Evolutionary conservation across 2,113 vertebrate genomes (phyloP).

Genomic region (Machaerirhynchus nigripectus): DNA sequence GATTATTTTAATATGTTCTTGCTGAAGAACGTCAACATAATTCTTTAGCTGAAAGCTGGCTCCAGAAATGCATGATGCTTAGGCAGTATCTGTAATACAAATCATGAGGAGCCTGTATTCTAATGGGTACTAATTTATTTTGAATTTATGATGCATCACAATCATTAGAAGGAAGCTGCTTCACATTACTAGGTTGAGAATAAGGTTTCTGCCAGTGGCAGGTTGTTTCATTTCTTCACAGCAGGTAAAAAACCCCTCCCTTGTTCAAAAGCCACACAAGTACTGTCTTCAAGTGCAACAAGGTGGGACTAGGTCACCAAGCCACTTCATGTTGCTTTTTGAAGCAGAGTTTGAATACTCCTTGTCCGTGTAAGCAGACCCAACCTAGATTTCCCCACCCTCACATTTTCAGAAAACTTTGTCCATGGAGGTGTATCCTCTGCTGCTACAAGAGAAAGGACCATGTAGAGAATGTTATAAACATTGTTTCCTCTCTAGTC

Average conservation of each 20-base stretch:
- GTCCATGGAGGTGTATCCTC: neutral
- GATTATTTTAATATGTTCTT: slow-evolving; percentile 51
- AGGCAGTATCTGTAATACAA: slow-evolving; percentile 37
- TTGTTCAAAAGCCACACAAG: neutral
- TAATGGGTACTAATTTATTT: slow-evolving; percentile 65
- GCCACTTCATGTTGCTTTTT: neutral
- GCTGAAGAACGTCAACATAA: slow-evolving; percentile 37
- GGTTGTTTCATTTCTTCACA: slow-evolving; percentile 17
- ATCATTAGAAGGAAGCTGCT: slow-evolving; percentile 33
- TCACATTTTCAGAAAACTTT: neutral
- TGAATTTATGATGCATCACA: slow-evolving; percentile 51
- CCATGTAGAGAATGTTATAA: neutral
- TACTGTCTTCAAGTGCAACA: neutral
- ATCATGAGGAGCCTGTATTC: slow-evolving; percentile 36
- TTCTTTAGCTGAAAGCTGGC: slow-evolving; percentile 22
- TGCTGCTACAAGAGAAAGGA: neutral
- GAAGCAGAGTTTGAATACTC: neutral
- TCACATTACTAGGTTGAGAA: neutral
- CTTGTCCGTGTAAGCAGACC: neutral
- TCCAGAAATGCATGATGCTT: slow-evolving; percentile 32
- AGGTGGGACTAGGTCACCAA: neutral
- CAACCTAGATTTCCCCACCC: rapidly evolving
- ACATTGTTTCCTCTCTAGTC: neutral
- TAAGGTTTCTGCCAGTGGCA: neutral
- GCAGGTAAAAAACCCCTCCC: neutral